These are phyloP conservation scores for Petaurus breviceps DNA, from an alignment of 2,113 vertebrate genomes.

Conservation along the genomic window DNA sequence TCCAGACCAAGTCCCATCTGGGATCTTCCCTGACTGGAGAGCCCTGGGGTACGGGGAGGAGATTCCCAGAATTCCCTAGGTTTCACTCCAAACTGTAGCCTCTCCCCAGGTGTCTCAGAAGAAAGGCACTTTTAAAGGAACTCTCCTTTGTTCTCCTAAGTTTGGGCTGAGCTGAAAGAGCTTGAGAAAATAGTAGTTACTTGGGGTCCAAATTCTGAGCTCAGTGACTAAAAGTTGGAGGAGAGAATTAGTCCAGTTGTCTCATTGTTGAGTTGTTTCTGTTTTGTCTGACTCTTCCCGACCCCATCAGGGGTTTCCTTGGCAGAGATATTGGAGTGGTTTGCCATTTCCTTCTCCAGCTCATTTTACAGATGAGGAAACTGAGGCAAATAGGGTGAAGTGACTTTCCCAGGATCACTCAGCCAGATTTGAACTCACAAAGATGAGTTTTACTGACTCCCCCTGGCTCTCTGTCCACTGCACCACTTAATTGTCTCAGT, in stretches of 20 bases:
- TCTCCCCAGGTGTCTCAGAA: neutral
- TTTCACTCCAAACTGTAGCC: neutral
- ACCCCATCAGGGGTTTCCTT: too few species aligned
- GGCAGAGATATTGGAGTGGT: neutral
- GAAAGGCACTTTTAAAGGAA: neutral
- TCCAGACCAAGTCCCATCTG: neutral
- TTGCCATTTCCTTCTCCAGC: neutral
- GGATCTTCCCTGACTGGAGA: neutral
- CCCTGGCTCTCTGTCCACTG: neutral
- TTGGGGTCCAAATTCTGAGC: neutral
- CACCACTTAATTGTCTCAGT: neutral
- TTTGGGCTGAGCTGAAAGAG: neutral
- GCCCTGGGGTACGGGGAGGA: neutral
- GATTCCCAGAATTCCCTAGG: neutral
- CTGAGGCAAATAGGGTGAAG: neutral
- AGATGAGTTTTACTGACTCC: neutral
- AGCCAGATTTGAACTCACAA: neutral
- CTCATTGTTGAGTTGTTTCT: neutral
- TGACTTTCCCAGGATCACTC: neutral
- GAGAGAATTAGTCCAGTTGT: neutral
- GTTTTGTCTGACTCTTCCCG: neutral
- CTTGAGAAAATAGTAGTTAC: neutral
- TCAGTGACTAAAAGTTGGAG: neutral
- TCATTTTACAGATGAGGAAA: neutral
- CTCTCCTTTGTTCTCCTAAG: neutral